Base-by-base conservation (phyloP, 2,113 vertebrate species). In the Cathartes aura region DNA sequence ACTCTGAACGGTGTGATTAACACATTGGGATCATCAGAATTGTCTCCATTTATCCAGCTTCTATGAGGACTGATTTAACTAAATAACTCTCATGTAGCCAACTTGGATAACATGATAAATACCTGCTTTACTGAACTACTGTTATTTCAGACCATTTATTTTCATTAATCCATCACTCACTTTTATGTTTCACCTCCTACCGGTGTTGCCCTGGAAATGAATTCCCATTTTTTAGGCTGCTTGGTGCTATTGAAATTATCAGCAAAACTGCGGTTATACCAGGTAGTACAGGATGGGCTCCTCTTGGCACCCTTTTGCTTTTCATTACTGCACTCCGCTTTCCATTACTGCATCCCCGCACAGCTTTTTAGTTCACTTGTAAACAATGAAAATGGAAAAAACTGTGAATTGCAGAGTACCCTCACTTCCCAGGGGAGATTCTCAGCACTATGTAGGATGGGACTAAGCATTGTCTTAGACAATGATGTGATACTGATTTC, bases 91-190 rank as follows among this genome's bases (percentile, higher is more conserved):
- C 60, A 59, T 50, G 95, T 66, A 85, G 88, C 93, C 92, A 80
- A 17, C 75, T 67, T 93, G 93, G 89, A 58, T 83, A 60, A 84
- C n/a, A 34, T 2, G 5, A 97, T 87, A 94, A 98, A 97, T 94
- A 92, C 6, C 63, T 74, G 82, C 64, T 76, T 96, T 96, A 40
- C 72, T 64, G 64, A 97, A 62, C 93, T 91, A 74, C 93, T 90
- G 94, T 91, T 89, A 74, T 68, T 91, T 97, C 94, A 90, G 80
- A 64, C 60, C 67, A 40, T 79, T 88, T 94, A 87, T 97, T 93
- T 59, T 73, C 92, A 16, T 89, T 94, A 94, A 62, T 50, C 36
- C 55, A 95, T 97, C 73, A 56, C 80, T 97, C 78, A 66, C 43
- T 89, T 95, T 89, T 87, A 75, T 60, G 67, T 79, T 87, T 78